A percentile compares a stretch with the other conserved stretches of the same genome.
Evolutionary conservation across 2,113 vertebrate genomes (phyloP).

Genomic region (Heterotis niloticus): DNA sequence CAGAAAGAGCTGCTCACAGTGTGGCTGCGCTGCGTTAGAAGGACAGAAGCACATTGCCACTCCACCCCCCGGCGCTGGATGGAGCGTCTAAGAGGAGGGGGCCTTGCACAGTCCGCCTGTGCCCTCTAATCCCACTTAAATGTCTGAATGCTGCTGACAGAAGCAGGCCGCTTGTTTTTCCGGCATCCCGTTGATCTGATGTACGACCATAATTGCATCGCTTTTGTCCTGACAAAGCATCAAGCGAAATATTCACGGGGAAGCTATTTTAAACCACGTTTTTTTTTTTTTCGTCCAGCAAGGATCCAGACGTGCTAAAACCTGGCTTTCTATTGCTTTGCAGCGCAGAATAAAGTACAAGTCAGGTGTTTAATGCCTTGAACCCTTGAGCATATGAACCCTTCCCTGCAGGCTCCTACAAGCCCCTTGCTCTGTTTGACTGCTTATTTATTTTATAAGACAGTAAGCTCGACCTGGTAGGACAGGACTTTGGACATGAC

Average conservation of each 20-base stretch:
- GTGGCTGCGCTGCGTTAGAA: constrained; percentile 22
- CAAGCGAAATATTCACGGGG: constrained; percentile 2
- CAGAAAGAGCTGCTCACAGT: constrained; percentile 26
- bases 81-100: constrained; percentile 8
- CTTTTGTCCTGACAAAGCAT: background rate
- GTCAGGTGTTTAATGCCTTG: background rate
- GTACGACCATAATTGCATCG: constrained; percentile 14
- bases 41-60: background rate
- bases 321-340: background rate
- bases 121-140: constrained; percentile 27
- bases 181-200: constrained; percentile 5
- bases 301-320: constrained; percentile 6
- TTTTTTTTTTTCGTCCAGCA: background rate
- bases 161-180: background rate
- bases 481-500: background rate
- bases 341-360: background rate
- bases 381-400: constrained; percentile 3
- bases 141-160: constrained; percentile 16
- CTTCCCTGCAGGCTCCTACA: background rate
- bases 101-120: constrained; percentile 8
- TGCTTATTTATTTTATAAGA: constrained; percentile 15
- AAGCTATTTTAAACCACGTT: background rate
- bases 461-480: background rate
- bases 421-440: constrained; percentile 4
- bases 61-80: background rate